Conservation (phyloP, 2,113 vertebrate species). For the Paratilapia polleni region DNA sequence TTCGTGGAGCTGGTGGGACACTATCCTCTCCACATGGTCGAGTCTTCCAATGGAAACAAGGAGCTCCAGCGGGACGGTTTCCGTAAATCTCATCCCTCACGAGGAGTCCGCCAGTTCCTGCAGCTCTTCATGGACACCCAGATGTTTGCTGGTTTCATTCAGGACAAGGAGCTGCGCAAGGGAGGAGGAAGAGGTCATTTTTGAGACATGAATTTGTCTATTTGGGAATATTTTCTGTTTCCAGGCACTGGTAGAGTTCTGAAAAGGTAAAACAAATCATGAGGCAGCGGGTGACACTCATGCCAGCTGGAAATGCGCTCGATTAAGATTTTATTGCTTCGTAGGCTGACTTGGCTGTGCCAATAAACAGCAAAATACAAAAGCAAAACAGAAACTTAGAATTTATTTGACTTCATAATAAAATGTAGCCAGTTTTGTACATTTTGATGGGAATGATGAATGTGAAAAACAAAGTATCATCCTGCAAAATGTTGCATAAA, state of each 20-base stretch:
- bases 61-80: constrained; percentile 91
- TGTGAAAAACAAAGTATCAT: neutral
- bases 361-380: neutral
- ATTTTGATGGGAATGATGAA: neutral
- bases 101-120: constrained; percentile 89
- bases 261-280: neutral
- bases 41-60: constrained; percentile 82
- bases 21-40: constrained; percentile 90
- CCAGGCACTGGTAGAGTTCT: neutral
- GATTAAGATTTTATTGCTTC: neutral
- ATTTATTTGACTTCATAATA: neutral
- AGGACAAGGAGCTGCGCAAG: constrained; percentile 93
- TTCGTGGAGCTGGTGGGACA: constrained; percentile 96
- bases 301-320: neutral
- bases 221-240: neutral
- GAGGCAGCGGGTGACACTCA: neutral
- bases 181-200: constrained; percentile 84
- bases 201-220: neutral
- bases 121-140: constrained; percentile 98
- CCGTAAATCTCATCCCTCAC: constrained; percentile 90
- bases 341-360: neutral
- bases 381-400: neutral
- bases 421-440: neutral
- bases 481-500: neutral
- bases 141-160: constrained; percentile 98